Conservation (phyloP, 2,113 vertebrate genomes). For the Drymodes brunneopygia region DNA sequence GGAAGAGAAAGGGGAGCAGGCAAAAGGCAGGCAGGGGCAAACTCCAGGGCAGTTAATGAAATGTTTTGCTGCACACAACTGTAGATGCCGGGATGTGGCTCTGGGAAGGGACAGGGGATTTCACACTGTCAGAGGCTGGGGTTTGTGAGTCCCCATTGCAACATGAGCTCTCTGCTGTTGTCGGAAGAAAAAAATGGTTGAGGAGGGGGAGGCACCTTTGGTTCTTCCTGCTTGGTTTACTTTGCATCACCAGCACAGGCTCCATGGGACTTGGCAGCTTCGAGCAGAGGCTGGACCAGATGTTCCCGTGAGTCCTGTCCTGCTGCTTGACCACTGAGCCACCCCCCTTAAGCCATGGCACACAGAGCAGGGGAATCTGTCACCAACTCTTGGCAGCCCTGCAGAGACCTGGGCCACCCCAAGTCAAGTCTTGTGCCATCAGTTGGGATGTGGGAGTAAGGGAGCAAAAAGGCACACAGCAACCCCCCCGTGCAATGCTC, state of each 20-base stretch:
- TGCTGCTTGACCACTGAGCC: background rate
- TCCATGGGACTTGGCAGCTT: background rate
- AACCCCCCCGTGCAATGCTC: accelerated
- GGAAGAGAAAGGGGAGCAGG: background rate
- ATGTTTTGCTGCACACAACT: background rate
- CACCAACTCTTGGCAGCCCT: background rate
- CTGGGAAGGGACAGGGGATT: background rate
- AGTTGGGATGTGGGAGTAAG: accelerated
- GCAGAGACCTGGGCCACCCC: background rate
- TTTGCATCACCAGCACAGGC: background rate
- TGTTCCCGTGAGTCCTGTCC: background rate
- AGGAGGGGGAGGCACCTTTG: background rate
- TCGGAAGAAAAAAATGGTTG: background rate
- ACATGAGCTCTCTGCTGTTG: background rate
- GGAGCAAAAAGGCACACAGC: background rate
- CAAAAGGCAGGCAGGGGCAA: background rate
- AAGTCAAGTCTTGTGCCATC: background rate
- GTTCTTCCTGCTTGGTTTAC: background rate
- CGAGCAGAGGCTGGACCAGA: background rate
- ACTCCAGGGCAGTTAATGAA: background rate
- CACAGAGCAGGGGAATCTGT: background rate
- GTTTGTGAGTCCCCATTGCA: background rate
- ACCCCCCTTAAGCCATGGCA: accelerated
- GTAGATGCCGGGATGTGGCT: background rate
- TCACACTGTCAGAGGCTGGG: background rate